Conservation (phyloP, 1,140 invertebrate genomes). For the Epicauta chinensis region DNA sequence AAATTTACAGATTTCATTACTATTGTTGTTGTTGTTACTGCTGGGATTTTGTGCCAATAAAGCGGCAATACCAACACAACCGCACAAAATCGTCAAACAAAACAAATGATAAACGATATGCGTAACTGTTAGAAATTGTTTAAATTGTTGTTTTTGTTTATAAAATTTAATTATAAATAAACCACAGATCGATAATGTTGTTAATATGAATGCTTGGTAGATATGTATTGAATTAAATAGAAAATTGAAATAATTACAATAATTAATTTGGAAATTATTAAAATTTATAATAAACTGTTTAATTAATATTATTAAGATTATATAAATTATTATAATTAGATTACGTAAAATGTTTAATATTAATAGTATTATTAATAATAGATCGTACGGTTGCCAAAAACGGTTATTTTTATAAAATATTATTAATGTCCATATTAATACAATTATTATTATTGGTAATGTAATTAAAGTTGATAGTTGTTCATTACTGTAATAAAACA, state of each 20-base stretch:
- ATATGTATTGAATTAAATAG: slow-evolving; percentile 47
- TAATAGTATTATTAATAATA: slow-evolving; percentile 45
- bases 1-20: slow-evolving; percentile 38
- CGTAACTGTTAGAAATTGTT: slow-evolving; percentile 45
- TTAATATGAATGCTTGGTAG: slow-evolving; percentile 49
- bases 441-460: slow-evolving; percentile 41
- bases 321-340: slow-evolving; percentile 41
- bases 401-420: slow-evolving; percentile 45
- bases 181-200: slow-evolving; percentile 47
- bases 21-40: slow-evolving; percentile 14
- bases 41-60: slow-evolving; percentile 40
- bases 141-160: slow-evolving; percentile 46
- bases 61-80: slow-evolving; percentile 45
- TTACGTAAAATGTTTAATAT: slow-evolving; percentile 43
- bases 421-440: slow-evolving; percentile 40
- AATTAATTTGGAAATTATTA: slow-evolving; percentile 22
- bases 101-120: slow-evolving; percentile 52
- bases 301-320: slow-evolving; percentile 37
- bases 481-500: slow-evolving; percentile 36
- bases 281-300: slow-evolving; percentile 27
- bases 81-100: slow-evolving; percentile 47
- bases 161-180: slow-evolving; percentile 44
- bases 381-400: slow-evolving; percentile 47
- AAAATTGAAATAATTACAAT: slow-evolving; percentile 47
- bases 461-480: slow-evolving; percentile 41